A percentile compares a stretch with the other conserved stretches of the same genome.
Evolutionary conservation across 2,797 vertebrate genomes (phyloP).

Genomic region (Tragelaphus eurycerus): DNA sequence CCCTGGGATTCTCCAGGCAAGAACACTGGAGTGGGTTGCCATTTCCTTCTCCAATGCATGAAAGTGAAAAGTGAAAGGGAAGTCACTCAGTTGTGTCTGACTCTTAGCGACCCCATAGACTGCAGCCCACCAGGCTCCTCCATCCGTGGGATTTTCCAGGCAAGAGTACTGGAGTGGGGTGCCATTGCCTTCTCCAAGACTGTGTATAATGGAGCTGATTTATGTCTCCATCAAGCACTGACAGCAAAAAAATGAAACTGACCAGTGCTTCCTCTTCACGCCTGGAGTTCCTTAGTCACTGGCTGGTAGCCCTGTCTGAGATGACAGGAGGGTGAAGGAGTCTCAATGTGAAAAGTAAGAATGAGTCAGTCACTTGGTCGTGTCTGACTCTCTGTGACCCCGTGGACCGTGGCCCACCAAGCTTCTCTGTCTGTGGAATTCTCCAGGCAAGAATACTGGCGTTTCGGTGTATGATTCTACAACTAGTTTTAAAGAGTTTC

Average conservation of each 20-base stretch:
- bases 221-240: neutral
- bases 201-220: neutral
- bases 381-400: neutral
- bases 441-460: neutral
- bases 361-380: neutral
- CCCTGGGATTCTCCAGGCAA: too few relatives aligned
- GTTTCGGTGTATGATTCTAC: neutral
- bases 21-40: too few relatives aligned
- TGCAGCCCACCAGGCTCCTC: too few relatives aligned
- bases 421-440: neutral
- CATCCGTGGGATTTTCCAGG: too few relatives aligned
- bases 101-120: too few relatives aligned
- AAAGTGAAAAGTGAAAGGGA: too few relatives aligned
- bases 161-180: too few relatives aligned
- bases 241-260: neutral
- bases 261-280: neutral
- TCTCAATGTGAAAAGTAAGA: neutral
- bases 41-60: too few relatives aligned
- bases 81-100: too few relatives aligned
- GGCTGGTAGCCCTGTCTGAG: neutral
- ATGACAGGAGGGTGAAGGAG: neutral
- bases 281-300: neutral
- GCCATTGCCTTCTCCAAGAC: too few relatives aligned
- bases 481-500: neutral
- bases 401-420: neutral